These are phyloP conservation scores for Sebastes cheni DNA, from an alignment of 2,797 vertebrate genomes.

Conservation along the genomic window DNA sequence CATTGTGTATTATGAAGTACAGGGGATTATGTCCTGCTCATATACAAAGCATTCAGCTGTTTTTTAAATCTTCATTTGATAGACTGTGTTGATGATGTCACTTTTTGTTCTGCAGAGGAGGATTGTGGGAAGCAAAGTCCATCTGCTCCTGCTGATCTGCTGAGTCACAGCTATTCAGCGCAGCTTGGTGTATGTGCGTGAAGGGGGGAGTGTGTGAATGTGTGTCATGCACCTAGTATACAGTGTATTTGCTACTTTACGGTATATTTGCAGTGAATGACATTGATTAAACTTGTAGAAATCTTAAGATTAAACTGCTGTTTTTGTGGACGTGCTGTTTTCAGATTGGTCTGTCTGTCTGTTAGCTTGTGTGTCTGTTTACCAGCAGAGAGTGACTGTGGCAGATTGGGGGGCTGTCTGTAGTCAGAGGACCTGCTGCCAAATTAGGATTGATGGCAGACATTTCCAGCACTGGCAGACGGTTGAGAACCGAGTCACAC, in stretches of 20 bases:
- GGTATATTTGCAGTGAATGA: conserved; percentile 1
- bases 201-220: conserved; percentile 3
- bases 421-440: conserved; percentile 57
- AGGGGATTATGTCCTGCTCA: neutral
- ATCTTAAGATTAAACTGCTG: neutral
- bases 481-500: conserved; percentile 44
- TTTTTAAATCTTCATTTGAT: conserved; percentile 5
- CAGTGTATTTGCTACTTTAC: neutral
- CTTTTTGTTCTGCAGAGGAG: conserved; percentile 32
- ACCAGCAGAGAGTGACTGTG: conserved; percentile 33
- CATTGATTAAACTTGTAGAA: neutral
- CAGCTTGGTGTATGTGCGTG: conserved; percentile 17
- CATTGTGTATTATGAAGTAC: neutral
- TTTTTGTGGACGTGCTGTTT: conserved; percentile 1
- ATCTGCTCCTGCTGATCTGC: conserved; percentile 69
- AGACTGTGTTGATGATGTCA: conserved; percentile 32
- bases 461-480: conserved; percentile 53
- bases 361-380: conserved; percentile 19
- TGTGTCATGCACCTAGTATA: conserved; percentile 8
- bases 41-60: neutral
- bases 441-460: conserved; percentile 69
- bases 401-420: conserved; percentile 53
- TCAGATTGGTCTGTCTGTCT: neutral
- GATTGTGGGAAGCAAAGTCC: conserved; percentile 55
- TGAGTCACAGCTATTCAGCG: conserved; percentile 71